Conservation (phyloP, 37 sponge, comb jelly and placozoan genomes). For the Beroe forskalii region DNA sequence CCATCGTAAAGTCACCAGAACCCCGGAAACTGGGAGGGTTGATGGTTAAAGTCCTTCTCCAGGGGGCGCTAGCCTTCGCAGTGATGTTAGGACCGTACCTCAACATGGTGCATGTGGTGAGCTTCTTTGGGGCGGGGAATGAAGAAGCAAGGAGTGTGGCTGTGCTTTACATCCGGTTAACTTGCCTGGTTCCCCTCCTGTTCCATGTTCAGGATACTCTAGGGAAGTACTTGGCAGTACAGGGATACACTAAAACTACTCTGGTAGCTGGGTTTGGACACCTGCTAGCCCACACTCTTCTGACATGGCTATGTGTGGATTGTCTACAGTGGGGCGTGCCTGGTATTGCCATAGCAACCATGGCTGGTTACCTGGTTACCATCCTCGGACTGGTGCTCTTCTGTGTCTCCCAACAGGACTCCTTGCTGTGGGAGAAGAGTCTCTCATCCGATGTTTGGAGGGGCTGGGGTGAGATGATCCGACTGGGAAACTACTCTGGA, state of each 20-base stretch:
- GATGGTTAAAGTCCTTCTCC: constrained; percentile 1
- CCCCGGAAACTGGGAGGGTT: background rate
- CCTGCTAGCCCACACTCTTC: background rate
- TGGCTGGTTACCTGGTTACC: too few species aligned
- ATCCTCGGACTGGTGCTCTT: background rate
- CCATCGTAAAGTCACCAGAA: background rate
- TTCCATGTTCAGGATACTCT: background rate
- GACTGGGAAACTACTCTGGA: background rate
- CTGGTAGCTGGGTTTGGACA: background rate
- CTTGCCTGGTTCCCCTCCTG: background rate
- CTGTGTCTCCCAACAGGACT: background rate
- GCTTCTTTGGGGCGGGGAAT: background rate
- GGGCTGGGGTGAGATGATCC: background rate
- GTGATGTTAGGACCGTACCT: background rate
- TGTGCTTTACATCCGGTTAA: background rate
- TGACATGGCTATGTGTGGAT: background rate
- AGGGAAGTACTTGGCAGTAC: background rate
- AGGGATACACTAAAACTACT: background rate
- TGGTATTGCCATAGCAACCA: background rate
- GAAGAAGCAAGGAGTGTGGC: background rate
- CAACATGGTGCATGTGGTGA: background rate
- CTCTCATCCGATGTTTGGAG: background rate
- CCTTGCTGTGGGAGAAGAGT: background rate
- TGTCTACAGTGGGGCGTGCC: background rate
- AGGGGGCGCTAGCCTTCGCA: background rate